Evolutionary conservation across 2,888 invertebrate species (phyloP).

Genomic region (Rhamphomyia laevipes): DNA sequence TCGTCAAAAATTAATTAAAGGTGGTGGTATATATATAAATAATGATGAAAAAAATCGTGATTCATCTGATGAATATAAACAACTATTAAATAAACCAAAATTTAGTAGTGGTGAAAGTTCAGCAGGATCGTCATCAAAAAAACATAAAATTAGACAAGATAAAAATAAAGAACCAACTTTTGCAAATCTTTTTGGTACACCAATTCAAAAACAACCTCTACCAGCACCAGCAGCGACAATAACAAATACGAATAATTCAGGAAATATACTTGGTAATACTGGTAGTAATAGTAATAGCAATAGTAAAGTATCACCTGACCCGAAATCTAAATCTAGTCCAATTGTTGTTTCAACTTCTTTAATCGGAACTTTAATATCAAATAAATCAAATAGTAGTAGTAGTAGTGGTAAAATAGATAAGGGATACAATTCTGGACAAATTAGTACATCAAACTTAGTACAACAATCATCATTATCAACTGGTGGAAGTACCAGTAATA

Average conservation of each 20-base stretch:
- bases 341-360: background rate
- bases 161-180: constrained; percentile 52
- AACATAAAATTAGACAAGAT: constrained; percentile 48
- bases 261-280: constrained; percentile 9
- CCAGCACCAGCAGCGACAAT: constrained; percentile 20
- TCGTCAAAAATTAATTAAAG: constrained; percentile 71
- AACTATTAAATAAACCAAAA: constrained; percentile 61
- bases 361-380: background rate
- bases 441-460: constrained; percentile 2
- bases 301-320: background rate
- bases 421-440: constrained; percentile 4
- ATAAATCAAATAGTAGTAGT: background rate
- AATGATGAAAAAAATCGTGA: constrained; percentile 45
- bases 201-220: constrained; percentile 56
- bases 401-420: constrained; percentile 2
- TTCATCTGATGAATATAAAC: constrained; percentile 43
- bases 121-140: constrained; percentile 33
- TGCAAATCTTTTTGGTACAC: constrained; percentile 70
- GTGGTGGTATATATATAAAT: constrained; percentile 56
- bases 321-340: constrained; percentile 2
- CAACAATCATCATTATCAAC: constrained; percentile 12
- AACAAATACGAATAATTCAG: constrained; percentile 6
- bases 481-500: background rate
- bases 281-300: constrained; percentile 7
- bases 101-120: constrained; percentile 28